Evolutionary conservation across 92 coral and sea anemone species (phyloP).

Genomic region (Porites cylindrica): DNA sequence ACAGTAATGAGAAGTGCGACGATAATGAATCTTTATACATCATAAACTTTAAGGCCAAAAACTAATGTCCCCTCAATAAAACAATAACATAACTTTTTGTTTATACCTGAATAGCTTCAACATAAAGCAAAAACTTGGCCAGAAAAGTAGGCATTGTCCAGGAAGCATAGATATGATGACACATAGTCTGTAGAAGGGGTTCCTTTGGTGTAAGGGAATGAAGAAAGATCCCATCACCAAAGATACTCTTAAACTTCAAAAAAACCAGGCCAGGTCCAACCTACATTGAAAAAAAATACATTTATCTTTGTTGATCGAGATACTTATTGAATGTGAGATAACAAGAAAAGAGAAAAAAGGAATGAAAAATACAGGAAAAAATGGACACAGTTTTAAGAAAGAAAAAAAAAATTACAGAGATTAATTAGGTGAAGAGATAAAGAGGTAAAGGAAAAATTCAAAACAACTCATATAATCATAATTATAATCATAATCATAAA

Average conservation of each 20-base stretch:
- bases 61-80: background rate
- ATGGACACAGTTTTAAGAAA: no score
- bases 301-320: background rate
- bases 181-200: conserved; percentile 86
- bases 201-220: conserved; percentile 88
- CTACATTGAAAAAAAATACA: conserved; percentile 34
- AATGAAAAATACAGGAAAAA: no score
- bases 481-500: no score
- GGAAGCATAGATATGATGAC: conserved; percentile 72
- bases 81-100: background rate
- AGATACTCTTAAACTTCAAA: conserved; percentile 61
- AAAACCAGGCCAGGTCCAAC: conserved; percentile 98
- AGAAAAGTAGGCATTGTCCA: conserved; percentile 63
- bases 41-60: no score
- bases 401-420: no score
- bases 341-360: background rate
- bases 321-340: no score
- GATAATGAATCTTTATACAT: no score
- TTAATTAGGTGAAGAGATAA: no score
- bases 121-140: conserved; percentile 71
- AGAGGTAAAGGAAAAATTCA: no score
- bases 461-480: no score
- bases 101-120: conserved; percentile 87
- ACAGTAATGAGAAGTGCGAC: no score
- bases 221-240: conserved; percentile 74